Percentiles rank a stretch among this genome's conserved stretches.
These are phyloP conservation scores for Zootoca vivipara DNA, from an alignment of 2,113 vertebrate genomes.

Conservation along the genomic window DNA sequence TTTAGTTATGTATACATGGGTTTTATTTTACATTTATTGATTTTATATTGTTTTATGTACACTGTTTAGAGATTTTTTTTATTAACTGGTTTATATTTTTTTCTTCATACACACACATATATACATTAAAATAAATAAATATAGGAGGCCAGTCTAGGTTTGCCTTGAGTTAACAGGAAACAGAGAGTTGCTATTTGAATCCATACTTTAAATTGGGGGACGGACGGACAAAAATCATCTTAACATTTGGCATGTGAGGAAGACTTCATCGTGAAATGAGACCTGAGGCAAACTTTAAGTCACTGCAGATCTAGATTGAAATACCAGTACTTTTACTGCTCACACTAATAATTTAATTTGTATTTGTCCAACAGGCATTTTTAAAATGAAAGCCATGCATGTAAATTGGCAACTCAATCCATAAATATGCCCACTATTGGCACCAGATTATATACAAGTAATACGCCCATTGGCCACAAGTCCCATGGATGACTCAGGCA, in stretches of 20 bases:
- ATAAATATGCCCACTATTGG: not conserved
- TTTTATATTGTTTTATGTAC: too few species aligned
- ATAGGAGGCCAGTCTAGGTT: not conserved
- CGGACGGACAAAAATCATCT: not conserved
- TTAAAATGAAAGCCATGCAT: not conserved
- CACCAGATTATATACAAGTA: not conserved
- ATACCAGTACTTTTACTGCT: not conserved
- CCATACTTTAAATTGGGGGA: not conserved
- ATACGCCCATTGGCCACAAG: not conserved
- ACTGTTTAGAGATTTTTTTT: too few species aligned
- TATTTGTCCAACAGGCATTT: not conserved
- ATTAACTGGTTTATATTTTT: too few species aligned
- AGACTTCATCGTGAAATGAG: not conserved
- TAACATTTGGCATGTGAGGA: not conserved
- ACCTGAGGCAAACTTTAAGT: not conserved
- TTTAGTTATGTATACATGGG: too few species aligned
- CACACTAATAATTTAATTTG: not conserved
- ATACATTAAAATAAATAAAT: too few species aligned
- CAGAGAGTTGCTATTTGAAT: not conserved
- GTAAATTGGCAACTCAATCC: not conserved
- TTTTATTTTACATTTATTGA: too few species aligned
- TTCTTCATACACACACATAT: too few species aligned
- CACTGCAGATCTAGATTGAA: not conserved
- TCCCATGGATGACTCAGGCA: not conserved
- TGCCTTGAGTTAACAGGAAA: not conserved